Evolutionary conservation across 2,888 invertebrate genomes (phyloP), one percentile per base, ranked within the genome.

Genomic region (Lasioglossum figueresi): DNA sequence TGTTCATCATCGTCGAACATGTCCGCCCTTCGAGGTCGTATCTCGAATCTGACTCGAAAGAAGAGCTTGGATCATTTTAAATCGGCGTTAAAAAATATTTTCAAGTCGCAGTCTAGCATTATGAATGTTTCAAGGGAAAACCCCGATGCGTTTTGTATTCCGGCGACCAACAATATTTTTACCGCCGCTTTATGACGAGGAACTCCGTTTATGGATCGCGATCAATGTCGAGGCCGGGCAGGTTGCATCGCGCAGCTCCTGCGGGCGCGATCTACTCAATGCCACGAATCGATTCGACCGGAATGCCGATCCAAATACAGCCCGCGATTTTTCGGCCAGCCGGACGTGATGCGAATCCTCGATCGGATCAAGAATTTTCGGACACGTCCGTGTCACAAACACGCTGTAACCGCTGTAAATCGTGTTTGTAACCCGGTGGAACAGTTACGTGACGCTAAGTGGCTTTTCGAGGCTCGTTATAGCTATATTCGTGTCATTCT

Each of bases 301-400:
- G 89, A 85, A 89, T 86, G 88, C 79, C 90, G 90, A 87, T 87
- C 91, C 91, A 91, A 90, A 90, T 91, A 90, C 91, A 90, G 90
- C 70, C 0, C 68, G 80, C 82, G 84, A 76, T 77, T 80, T 66
- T 80, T 74, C 80, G 75, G 66, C 78, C 40, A 37, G n/a, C 31
- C 16, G 72, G 16, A 37, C 80, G 91, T 84, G 91, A 88, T 73
- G 75, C 4, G 90, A 90, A 90, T 90, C 71, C 75, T 23, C 48
- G 80, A 91, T 85, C 85, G 80, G 23, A 0, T 2, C 52, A 78
- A 45, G 78, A 72, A 82, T 85, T 85, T 90, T 91, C 84, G 87
- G 87, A 40, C 86, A 85, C 88, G 86, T 90, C 56, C 84, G 79
- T 56, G 52, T 52, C 77, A 45, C 52, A 76, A 45, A 79, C 90